These are phyloP conservation scores for Aselliscus stoliczkanus DNA, from an alignment of 2,797 vertebrate species.

Conservation along the genomic window DNA sequence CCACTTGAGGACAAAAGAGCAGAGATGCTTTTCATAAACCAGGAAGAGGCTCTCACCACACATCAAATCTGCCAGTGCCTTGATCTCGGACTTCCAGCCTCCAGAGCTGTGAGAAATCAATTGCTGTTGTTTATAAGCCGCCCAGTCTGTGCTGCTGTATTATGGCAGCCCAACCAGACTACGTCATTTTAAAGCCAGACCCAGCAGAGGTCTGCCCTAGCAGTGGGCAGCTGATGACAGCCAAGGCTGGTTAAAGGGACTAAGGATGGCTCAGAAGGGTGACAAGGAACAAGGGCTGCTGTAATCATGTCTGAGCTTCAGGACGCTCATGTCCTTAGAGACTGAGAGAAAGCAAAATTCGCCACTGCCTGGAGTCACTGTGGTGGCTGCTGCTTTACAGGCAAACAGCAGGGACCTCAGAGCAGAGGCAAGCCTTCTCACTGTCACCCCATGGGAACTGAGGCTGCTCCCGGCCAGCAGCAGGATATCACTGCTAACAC, in stretches of 20 bases:
- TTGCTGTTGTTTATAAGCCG: background rate
- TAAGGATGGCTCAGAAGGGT: background rate
- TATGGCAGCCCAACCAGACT: accelerated
- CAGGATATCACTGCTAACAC: background rate
- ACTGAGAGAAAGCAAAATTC: background rate
- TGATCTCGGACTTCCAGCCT: background rate
- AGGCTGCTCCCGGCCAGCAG: background rate
- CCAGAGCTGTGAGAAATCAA: background rate
- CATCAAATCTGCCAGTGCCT: background rate
- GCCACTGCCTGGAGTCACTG: accelerated
- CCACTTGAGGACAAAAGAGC: accelerated
- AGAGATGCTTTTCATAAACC: background rate
- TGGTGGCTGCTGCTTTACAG: background rate
- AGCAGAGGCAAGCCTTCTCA: accelerated
- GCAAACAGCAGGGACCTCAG: background rate
- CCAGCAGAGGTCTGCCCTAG: background rate
- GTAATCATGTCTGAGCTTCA: background rate
- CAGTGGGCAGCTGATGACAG: background rate
- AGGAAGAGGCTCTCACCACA: background rate
- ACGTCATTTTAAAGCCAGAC: background rate
- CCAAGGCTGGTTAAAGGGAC: background rate
- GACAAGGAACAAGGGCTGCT: background rate
- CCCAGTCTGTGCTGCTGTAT: background rate
- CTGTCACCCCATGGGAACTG: accelerated
- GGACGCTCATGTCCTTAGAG: background rate